Evolutionary conservation across 2,113 vertebrate species (phyloP).

Genomic region (Zeus faber): DNA sequence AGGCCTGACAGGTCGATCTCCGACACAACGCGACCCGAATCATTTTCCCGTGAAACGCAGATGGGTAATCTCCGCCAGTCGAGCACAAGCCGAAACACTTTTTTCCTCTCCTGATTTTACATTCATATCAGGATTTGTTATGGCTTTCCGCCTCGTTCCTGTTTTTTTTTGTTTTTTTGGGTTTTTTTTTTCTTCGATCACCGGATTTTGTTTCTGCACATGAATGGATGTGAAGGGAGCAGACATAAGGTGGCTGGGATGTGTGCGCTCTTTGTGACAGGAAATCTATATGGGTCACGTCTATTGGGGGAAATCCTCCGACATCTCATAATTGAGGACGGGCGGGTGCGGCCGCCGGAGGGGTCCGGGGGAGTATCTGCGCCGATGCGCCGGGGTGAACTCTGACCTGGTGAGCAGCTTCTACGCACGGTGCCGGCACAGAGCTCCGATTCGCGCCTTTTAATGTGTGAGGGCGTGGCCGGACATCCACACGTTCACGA

Average conservation of each 20-base stretch:
- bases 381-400: conserved; percentile 13
- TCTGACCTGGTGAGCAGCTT: conserved; percentile 15
- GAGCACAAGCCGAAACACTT: conserved; percentile 52
- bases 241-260: conserved; percentile 42
- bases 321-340: conserved; percentile 47
- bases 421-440: too few species aligned
- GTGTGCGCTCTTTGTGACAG: conserved; percentile 60
- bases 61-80: conserved; percentile 47
- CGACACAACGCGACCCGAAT: too few species aligned
- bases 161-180: too few species aligned
- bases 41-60: conserved; percentile 27
- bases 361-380: too few species aligned
- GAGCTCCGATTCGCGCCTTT: too few species aligned
- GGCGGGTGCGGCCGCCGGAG: too few species aligned
- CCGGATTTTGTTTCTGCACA: conserved; percentile 69
- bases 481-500: too few species aligned
- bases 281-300: conserved; percentile 64
- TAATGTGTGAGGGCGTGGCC: too few species aligned
- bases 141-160: conserved; percentile 48
- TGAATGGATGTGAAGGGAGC: conserved; percentile 58
- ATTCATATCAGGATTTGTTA: conserved; percentile 72
- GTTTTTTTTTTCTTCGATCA: too few species aligned
- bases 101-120: conserved; percentile 48
- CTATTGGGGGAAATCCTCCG: conserved; percentile 58
- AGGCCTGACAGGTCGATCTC: too few species aligned